Evolutionary conservation across 2,888 invertebrate genomes (phyloP).

Genomic region (Nomada fucata): DNA sequence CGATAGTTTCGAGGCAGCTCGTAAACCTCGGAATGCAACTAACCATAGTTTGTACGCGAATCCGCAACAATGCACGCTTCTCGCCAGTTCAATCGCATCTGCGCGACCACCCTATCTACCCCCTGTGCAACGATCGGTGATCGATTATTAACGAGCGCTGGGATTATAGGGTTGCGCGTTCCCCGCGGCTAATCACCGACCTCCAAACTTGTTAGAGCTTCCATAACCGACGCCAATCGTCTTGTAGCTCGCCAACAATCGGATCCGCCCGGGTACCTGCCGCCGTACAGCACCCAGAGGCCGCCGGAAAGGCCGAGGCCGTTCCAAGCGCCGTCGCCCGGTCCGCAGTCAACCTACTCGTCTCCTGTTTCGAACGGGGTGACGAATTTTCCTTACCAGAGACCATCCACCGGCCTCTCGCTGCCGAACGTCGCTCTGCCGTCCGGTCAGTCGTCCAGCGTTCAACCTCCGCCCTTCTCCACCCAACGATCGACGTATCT

Average conservation of each 20-base stretch:
- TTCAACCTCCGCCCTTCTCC: slow-evolving; percentile 52
- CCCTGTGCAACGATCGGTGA: no score
- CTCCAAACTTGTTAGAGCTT: neutral
- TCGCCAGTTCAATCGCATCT: neutral
- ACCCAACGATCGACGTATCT: slow-evolving; percentile 73
- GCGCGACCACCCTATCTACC: no score
- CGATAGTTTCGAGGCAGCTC: neutral
- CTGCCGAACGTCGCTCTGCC: slow-evolving; percentile 66
- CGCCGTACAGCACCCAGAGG: slow-evolving; percentile 86
- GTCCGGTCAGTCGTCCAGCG: slow-evolving; percentile 48
- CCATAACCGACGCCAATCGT: slow-evolving; percentile 30
- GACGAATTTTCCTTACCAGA: slow-evolving; percentile 75
- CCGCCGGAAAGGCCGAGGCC: slow-evolving; percentile 89
- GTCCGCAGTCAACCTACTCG: slow-evolving; percentile 80
- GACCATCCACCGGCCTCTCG: slow-evolving; percentile 75
- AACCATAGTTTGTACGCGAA: slow-evolving; percentile 26
- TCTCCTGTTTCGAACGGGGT: slow-evolving; percentile 74
- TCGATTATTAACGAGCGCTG: neutral
- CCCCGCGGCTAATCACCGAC: neutral
- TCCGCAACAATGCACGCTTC: slow-evolving; percentile 53
- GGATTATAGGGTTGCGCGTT: neutral
- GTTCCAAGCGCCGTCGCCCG: slow-evolving; percentile 86
- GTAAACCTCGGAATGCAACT: slow-evolving; percentile 27
- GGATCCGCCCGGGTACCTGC: slow-evolving; percentile 84
- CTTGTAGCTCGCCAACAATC: slow-evolving; percentile 87